A percentile compares a stretch with the other conserved stretches of the same genome.
Evolutionary conservation across 53 echinoderm and acorn worm species (phyloP).

Genomic region (Mesocentrotus franciscanus): DNA sequence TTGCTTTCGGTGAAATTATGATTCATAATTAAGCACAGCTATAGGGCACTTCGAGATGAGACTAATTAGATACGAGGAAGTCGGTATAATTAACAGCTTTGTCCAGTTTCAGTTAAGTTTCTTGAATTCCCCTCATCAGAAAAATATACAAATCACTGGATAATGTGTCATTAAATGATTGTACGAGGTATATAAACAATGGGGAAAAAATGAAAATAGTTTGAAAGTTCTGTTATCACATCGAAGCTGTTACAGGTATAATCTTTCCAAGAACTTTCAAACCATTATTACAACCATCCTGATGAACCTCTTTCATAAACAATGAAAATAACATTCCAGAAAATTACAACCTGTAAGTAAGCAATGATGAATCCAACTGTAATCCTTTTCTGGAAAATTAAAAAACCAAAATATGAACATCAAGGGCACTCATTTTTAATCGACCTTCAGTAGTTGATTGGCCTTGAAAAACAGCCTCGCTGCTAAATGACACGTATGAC

Average conservation of each 20-base stretch:
- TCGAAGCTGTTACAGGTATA: too few relatives aligned
- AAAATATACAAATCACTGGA: background rate
- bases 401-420: background rate
- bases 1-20: background rate
- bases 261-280: too few relatives aligned
- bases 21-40: background rate
- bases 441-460: background rate
- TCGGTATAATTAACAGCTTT: background rate
- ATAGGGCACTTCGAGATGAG: background rate
- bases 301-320: too few relatives aligned
- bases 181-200: background rate
- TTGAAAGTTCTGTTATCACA: too few relatives aligned
- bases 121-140: background rate
- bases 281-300: too few relatives aligned
- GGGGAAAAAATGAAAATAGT: too few relatives aligned
- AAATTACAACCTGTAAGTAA: too few relatives aligned
- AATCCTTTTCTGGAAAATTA: background rate
- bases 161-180: background rate
- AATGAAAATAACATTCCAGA: too few relatives aligned
- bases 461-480: background rate
- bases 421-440: background rate
- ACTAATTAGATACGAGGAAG: background rate
- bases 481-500: background rate
- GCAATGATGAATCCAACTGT: background rate
- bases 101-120: background rate